Base-by-base conservation (phyloP, 2,797 vertebrate species). In the Antennarius maculatus region DNA sequence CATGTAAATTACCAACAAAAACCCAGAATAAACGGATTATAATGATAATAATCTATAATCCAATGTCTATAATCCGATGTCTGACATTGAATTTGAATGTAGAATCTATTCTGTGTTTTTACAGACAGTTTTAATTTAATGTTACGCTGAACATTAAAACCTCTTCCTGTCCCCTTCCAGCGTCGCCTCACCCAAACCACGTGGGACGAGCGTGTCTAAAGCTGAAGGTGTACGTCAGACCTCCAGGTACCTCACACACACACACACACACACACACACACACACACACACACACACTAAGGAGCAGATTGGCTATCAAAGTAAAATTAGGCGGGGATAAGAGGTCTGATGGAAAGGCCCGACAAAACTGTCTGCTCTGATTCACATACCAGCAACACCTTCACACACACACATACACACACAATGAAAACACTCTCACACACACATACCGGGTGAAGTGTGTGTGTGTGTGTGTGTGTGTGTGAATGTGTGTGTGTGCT, bases 221-320 rank as follows among this genome's bases (percentile, higher is more conserved):
- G 89, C 86, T 94, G 86, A 94, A 94, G 89, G 93, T 94, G 84
- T 94, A 93, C 68, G 93, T 94, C 75, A 93, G 93, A 91, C 93
- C 93, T 86, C 90, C 93, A 88, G 91, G 93, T 93, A 89, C 31
- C 31, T 34, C 92, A 47, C 64, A 54, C 54, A 54, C 69, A 67
- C 64, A 58, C 65, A 47, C 17, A 63, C 58, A 57, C 49, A 37
- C 52, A 54, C 31, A 27, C 59, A 45, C 31, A 34, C 31, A 34
- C 31, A 5, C 31, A 34, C 23, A 23, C 23, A 23, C 23, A 23
- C 23, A 23, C 23, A 23, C 23, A 23, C 31, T 23, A 23, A 67
- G 59, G 76, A 77, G 86, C 85, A 89, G 86, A 91, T 89, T 90
- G 87, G 78, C 87, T 86, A 90, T 88, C 86, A 88, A 80, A 84